Conservation (phyloP, 2,888 invertebrate species). For the Dicycla oo region DNA sequence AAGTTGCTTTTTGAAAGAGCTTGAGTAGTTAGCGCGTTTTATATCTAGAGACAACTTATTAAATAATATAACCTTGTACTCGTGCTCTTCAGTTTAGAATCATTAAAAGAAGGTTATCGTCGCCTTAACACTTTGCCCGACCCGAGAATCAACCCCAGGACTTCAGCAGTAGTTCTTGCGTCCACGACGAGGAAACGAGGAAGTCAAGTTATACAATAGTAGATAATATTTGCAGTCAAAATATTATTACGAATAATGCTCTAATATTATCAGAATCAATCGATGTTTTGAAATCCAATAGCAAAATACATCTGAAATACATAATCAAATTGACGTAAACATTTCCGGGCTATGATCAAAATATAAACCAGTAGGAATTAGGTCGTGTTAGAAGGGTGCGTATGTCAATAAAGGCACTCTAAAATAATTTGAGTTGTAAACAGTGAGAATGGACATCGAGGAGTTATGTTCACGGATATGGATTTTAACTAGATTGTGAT, state of each 20-base stretch:
- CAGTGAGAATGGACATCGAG: constrained; percentile 16
- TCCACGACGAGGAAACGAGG: neutral
- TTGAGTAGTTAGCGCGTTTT: too few relatives aligned
- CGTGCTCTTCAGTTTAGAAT: too few relatives aligned
- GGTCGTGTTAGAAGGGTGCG: constrained; percentile 43
- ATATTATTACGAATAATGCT: constrained; percentile 4
- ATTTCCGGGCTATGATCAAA: constrained; percentile 20
- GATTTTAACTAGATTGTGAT: constrained; percentile 15
- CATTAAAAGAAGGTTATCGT: too few relatives aligned
- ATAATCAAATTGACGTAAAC: constrained; percentile 30
- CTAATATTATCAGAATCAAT: neutral
- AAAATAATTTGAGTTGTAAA: constrained; percentile 50
- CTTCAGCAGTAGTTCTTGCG: neutral
- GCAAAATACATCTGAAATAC: constrained; percentile 12
- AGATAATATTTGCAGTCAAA: neutral
- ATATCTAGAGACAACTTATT: too few relatives aligned
- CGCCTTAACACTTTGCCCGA: too few relatives aligned
- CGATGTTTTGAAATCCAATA: constrained; percentile 7
- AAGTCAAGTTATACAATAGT: neutral
- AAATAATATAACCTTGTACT: too few relatives aligned
- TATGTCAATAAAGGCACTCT: constrained; percentile 52
- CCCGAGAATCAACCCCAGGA: neutral
- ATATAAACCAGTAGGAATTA: constrained; percentile 42
- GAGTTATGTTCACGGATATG: constrained; percentile 14
- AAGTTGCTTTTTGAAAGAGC: too few relatives aligned